Evolutionary conservation across 2,797 vertebrate species (phyloP), one percentile per base, ranked within the genome.

Genomic region (Protosalanx chinensis): DNA sequence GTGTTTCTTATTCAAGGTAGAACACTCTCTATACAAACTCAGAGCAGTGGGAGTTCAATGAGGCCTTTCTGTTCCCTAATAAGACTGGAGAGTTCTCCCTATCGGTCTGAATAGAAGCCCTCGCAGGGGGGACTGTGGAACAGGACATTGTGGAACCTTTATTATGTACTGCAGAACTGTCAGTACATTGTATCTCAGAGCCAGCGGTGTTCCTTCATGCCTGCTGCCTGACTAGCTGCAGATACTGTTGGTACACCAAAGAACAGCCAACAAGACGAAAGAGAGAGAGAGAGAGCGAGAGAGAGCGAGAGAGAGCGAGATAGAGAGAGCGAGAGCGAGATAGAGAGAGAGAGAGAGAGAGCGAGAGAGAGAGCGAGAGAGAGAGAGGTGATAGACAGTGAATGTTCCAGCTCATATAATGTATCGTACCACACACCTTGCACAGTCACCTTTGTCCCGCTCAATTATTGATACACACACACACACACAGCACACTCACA

Each of bases 401-500:
- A 56, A 56, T 56, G 51, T 56, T 56, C 51, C 51, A 56, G 51
- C 15, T 56, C 51, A 56, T 16, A 16, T 5, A 56, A 6, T 56
- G 51, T 46, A 13, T 16, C 16, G 15, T 56, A n/a, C 51, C 15
- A n/a, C 4, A 16, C 18, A 56, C 18, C 18, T 56, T 56, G 51
- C 15, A n/a, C 51, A n/a, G 15, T 56, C 51, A 56, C 51, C 51
- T 56, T 56, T 56, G 51, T 56, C 51, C 51, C 18, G 51, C 51
- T 56, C 51, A 56, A 56, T 56, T 56, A 56, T 56, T 56, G 51
- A 56, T n/a, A 56, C 51, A 56, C 51, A 56, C 51, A 46, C 37
- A 41, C 37, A 2, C 37, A 41, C 37, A 46, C 41, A 46, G 37
- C 8, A 58, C 57, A 58, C 10, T 8, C 18, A 58, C 56, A 3